phyloP scores from a whole-genome alignment of 2,888 invertebrate species.

The Tetanocera ferruginea region DNA sequence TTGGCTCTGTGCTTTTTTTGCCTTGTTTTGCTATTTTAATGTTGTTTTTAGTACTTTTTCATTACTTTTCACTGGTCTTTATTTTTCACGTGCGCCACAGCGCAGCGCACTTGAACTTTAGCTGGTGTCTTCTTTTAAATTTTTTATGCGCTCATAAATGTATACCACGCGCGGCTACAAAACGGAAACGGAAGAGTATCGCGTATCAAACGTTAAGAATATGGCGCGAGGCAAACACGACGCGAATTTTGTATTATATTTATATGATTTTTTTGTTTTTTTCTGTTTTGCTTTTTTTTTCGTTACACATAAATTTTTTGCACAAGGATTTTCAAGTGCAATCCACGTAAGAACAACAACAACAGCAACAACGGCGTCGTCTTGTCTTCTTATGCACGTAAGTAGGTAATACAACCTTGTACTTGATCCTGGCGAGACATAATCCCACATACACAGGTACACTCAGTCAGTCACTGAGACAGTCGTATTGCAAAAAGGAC shows the following conservation, averaged over 20 bases:
- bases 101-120: neutral
- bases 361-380: neutral
- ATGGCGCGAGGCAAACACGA: conserved; percentile 1
- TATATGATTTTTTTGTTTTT: neutral
- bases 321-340: conserved; percentile 20
- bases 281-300: neutral
- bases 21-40: neutral
- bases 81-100: neutral
- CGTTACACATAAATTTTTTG: neutral
- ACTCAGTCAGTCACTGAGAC: neutral
- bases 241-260: neutral
- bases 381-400: neutral
- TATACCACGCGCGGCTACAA: conserved; percentile 9
- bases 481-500: conserved; percentile 40
- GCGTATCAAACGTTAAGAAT: neutral
- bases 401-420: conserved; percentile 43
- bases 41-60: conserved; percentile 1
- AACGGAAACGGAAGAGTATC: conserved; percentile 15
- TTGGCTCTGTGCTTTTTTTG: neutral
- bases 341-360: neutral
- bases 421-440: conserved; percentile 33
- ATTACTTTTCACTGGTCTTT: neutral
- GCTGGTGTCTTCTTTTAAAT: conserved; percentile 5
- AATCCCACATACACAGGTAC: neutral
- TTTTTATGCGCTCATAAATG: conserved; percentile 24